These are phyloP conservation scores for Archilochus colubris DNA, from an alignment of 2,113 vertebrate species.

Conservation along the genomic window DNA sequence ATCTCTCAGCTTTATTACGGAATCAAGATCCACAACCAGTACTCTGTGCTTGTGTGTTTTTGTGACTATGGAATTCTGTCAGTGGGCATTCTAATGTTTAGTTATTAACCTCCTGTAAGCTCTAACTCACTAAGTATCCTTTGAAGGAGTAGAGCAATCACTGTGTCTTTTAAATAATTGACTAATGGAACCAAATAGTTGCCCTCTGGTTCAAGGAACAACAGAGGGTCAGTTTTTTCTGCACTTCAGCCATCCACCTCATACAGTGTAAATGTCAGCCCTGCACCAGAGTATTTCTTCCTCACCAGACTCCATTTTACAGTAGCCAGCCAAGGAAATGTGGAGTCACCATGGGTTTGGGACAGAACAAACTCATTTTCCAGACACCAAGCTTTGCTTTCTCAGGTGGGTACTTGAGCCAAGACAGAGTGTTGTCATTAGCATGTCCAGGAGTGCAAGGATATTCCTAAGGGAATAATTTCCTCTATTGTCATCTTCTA, in stretches of 20 bases:
- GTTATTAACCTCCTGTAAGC: constrained; percentile 33
- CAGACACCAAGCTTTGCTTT: not conserved
- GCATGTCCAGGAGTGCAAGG: not conserved
- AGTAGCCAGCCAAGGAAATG: not conserved
- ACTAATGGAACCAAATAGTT: not conserved
- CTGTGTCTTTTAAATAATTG: constrained; percentile 31
- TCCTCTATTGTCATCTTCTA: not conserved
- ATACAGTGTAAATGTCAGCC: not conserved
- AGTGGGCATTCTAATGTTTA: not conserved
- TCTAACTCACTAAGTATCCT: not conserved
- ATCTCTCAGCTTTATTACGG: not conserved
- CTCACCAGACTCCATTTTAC: not conserved
- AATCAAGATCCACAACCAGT: not conserved
- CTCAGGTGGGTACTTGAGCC: not conserved
- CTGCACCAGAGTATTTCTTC: not conserved
- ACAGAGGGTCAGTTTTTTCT: not conserved
- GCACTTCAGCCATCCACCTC: not conserved
- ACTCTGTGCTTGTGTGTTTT: not conserved
- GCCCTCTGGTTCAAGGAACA: not conserved
- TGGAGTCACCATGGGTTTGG: not conserved
- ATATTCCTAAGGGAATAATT: not conserved
- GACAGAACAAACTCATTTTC: not conserved
- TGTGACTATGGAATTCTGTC: not conserved
- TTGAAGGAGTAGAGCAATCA: not conserved
- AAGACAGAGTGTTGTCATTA: not conserved